Conservation (phyloP, 1,140 invertebrate species). For the Brachionus calyciflorus region DNA sequence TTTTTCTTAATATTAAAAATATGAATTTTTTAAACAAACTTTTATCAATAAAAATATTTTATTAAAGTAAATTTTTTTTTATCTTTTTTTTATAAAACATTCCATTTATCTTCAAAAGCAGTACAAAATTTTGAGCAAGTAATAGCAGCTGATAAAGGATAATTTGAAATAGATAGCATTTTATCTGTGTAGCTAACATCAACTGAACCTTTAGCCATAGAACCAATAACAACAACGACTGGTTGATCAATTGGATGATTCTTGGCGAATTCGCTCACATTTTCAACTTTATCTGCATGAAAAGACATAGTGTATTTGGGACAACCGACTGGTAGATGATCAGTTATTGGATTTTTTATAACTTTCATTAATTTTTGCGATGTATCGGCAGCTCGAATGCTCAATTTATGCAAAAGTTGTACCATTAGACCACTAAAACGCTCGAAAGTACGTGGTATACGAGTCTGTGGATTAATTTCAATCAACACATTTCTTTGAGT, state of each 20-base stretch:
- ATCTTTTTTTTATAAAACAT: constrained; percentile 60
- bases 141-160: constrained; percentile 89
- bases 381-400: constrained; percentile 80
- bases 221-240: constrained; percentile 85
- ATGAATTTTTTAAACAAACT: no score
- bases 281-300: constrained; percentile 73
- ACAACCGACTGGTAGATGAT: constrained; percentile 92
- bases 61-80: constrained; percentile 17
- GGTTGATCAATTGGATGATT: constrained; percentile 69
- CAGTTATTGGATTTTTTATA: constrained; percentile 91
- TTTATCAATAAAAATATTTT: background rate
- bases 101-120: constrained; percentile 95
- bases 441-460: constrained; percentile 96
- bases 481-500: constrained; percentile 95
- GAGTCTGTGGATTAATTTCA: constrained; percentile 95
- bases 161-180: constrained; percentile 85
- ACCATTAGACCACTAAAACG: constrained; percentile 97
- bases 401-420: constrained; percentile 90
- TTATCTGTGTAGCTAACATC: constrained; percentile 86
- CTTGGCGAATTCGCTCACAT: constrained; percentile 77
- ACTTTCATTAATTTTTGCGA: constrained; percentile 87
- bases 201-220: constrained; percentile 92
- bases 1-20: no score
- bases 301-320: constrained; percentile 86
- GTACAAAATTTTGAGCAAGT: constrained; percentile 93